Conservation (phyloP, 1,140 invertebrate genomes). For the Hylyphantes graminicola region DNA sequence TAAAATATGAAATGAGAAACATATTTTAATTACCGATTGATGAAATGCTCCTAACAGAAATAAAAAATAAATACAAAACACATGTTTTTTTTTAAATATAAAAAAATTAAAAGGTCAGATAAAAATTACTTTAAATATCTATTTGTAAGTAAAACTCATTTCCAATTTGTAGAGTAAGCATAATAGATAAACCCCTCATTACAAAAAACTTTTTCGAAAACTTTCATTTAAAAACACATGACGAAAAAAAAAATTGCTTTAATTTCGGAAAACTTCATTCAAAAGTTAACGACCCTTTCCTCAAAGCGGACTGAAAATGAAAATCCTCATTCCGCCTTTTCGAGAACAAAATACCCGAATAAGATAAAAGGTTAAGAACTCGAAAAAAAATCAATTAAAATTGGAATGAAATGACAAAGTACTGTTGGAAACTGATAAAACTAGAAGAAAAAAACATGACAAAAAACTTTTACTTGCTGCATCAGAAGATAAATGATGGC, state of each 20-base stretch:
- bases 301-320: conserved; percentile 11
- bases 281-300: conserved; percentile 55
- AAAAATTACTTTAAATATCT: no score
- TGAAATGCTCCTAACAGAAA: no score
- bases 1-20: no score
- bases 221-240: conserved; percentile 8
- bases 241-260: conserved; percentile 13
- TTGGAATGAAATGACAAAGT: conserved; percentile 50
- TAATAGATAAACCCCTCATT: no score
- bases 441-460: conserved; percentile 10
- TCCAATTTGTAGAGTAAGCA: no score
- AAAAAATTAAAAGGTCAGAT: no score
- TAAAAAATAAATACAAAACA: no score
- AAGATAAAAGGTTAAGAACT: conserved; percentile 36
- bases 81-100: no score
- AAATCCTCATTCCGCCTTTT: conserved; percentile 1
- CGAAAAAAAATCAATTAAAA: conserved; percentile 56
- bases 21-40: no score
- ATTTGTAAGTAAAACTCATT: no score
- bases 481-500: conserved; percentile 16
- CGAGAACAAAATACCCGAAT: conserved; percentile 29
- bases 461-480: conserved; percentile 1
- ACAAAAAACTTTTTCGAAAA: conserved; percentile 2
- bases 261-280: conserved; percentile 47
- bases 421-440: conserved; percentile 33